Conservation (phyloP, 1,140 invertebrate species). For the Hyphantria cunea region DNA sequence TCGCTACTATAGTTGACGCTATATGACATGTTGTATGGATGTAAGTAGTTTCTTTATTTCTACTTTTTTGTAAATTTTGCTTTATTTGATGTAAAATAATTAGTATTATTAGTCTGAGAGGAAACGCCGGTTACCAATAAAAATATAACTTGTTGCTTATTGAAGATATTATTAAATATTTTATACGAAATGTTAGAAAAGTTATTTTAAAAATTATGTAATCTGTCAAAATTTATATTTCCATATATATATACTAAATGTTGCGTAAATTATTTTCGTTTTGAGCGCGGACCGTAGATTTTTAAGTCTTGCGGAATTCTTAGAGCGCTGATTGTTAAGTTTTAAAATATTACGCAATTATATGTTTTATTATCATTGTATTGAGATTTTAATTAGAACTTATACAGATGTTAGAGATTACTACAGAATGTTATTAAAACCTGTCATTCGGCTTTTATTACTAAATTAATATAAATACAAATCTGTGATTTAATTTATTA, state of each 20-base stretch:
- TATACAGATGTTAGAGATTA: constrained; percentile 49
- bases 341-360: constrained; percentile 70
- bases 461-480: constrained; percentile 69
- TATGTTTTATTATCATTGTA: constrained; percentile 53
- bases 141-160: constrained; percentile 80
- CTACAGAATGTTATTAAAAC: constrained; percentile 37
- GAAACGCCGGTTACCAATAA: constrained; percentile 81
- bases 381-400: constrained; percentile 61
- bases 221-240: constrained; percentile 54
- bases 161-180: constrained; percentile 76
- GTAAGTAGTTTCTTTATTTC: constrained; percentile 68
- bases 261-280: constrained; percentile 71
- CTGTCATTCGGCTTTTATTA: constrained; percentile 49
- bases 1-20: constrained; percentile 64
- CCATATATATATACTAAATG: constrained; percentile 49
- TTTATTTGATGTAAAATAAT: constrained; percentile 72
- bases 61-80: constrained; percentile 72
- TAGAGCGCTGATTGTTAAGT: constrained; percentile 63
- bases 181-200: constrained; percentile 77
- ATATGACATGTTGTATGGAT: constrained; percentile 59
- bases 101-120: constrained; percentile 80
- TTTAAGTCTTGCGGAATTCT: constrained; percentile 31
- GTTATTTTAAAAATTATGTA: constrained; percentile 66
- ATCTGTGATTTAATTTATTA: constrained; percentile 80
- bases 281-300: constrained; percentile 43